phyloP scores from a whole-genome alignment of 2,113 vertebrate species.

The Egretta garzetta region DNA sequence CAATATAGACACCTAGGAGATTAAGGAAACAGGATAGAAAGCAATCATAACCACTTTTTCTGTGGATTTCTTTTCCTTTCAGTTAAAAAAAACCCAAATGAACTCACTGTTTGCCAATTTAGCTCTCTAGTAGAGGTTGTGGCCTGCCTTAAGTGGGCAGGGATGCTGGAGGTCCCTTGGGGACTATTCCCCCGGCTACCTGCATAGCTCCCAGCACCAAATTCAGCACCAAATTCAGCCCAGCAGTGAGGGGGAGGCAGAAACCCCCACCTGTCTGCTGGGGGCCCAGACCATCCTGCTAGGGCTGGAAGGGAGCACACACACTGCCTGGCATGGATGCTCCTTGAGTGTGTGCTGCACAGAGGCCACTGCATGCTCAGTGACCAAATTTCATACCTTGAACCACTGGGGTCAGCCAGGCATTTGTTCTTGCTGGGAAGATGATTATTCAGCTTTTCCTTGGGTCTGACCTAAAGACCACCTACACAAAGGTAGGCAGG shows the following conservation, averaged over 20 bases:
- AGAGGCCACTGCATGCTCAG: background rate
- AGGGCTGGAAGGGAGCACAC: background rate
- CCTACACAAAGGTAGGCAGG: background rate
- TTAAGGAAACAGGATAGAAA: background rate
- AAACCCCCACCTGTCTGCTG: background rate
- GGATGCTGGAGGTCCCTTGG: rapidly evolving
- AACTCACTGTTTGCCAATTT: background rate
- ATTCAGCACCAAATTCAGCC: background rate
- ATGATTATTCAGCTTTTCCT: background rate
- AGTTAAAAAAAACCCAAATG: background rate
- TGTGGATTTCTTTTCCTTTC: background rate
- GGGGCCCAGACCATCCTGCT: background rate
- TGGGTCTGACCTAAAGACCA: background rate
- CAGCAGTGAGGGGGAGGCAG: background rate
- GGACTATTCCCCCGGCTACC: background rate
- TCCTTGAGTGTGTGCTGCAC: rapidly evolving
- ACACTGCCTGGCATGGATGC: background rate
- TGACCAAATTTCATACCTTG: background rate
- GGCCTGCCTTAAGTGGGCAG: background rate
- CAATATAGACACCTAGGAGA: background rate
- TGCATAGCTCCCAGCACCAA: background rate
- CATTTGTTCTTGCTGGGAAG: background rate
- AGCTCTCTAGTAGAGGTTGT: background rate
- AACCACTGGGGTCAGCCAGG: background rate
- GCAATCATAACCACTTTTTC: background rate